Conservation (phyloP, 2,888 invertebrate genomes). For the Hipparchia semele region DNA sequence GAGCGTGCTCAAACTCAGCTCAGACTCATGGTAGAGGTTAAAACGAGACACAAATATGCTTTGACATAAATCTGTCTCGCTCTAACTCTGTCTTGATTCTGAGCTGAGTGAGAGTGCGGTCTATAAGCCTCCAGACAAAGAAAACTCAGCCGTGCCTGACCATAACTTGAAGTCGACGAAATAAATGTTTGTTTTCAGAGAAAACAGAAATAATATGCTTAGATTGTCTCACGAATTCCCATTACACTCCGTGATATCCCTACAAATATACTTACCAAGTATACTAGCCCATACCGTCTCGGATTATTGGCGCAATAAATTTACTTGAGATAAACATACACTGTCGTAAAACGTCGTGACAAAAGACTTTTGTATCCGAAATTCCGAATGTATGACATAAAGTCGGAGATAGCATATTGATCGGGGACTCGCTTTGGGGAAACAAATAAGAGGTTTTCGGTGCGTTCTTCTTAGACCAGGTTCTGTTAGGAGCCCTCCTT, state of each 20-base stretch:
- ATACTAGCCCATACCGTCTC: constrained; percentile 38
- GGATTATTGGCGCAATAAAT: constrained; percentile 65
- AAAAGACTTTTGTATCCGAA: constrained; percentile 44
- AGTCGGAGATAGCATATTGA: constrained; percentile 44
- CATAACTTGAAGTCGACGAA: too few species aligned
- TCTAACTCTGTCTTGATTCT: too few species aligned
- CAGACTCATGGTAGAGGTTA: too few species aligned
- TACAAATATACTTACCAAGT: constrained; percentile 29
- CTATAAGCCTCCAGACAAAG: too few species aligned
- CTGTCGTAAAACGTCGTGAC: constrained; percentile 54
- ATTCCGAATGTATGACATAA: constrained; percentile 41
- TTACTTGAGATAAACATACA: constrained; percentile 57
- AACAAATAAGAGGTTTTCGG: constrained; percentile 2
- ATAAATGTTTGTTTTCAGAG: too few species aligned
- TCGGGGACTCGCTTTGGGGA: constrained; percentile 19
- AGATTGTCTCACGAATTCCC: neutral
- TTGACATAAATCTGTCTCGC: too few species aligned
- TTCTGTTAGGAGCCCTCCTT: too few species aligned
- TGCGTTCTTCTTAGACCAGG: neutral
- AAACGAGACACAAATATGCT: too few species aligned
- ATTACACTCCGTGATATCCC: constrained; percentile 6
- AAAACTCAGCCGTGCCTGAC: too few species aligned
- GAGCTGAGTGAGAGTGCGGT: too few species aligned
- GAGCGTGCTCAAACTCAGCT: too few species aligned
- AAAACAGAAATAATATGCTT: neutral